Evolutionary conservation across 2,113 vertebrate genomes (phyloP).

Genomic region (Lichenostomus cassidix): DNA sequence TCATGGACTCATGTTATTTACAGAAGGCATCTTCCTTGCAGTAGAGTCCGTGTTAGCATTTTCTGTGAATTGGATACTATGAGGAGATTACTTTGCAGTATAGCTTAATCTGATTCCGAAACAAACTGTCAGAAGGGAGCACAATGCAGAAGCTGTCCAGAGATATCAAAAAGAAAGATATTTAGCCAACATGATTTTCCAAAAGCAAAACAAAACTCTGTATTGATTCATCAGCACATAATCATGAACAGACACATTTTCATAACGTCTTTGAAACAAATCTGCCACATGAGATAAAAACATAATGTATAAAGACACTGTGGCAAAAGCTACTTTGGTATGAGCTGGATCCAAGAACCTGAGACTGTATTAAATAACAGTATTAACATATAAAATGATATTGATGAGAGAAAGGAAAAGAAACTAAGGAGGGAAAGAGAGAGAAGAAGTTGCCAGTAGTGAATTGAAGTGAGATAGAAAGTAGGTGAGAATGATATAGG

Average conservation of each 20-base stretch:
- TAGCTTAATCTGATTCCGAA: slow-evolving; percentile 19
- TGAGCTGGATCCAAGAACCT: neutral
- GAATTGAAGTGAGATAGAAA: neutral
- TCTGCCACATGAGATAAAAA: slow-evolving; percentile 21
- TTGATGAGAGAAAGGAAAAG: neutral
- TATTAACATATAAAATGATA: slow-evolving; percentile 12
- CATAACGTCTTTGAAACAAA: slow-evolving; percentile 38
- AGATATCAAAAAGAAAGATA: slow-evolving; percentile 7
- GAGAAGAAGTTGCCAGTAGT: neutral
- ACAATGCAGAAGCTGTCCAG: neutral
- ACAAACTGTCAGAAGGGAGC: neutral
- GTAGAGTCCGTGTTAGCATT: neutral
- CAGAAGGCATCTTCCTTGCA: neutral
- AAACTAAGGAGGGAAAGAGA: neutral
- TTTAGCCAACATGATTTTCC: slow-evolving; percentile 14
- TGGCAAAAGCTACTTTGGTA: neutral
- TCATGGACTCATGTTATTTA: neutral
- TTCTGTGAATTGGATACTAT: neutral
- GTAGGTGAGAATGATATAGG: neutral
- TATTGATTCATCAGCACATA: slow-evolving; percentile 18
- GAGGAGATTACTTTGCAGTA: slow-evolving; percentile 11
- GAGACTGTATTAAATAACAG: neutral
- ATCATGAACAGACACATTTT: neutral
- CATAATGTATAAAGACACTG: neutral
- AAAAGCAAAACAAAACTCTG: slow-evolving; percentile 28